A percentile compares a stretch with the other conserved stretches of the same genome.
Evolutionary conservation across 2,797 vertebrate species (phyloP).

Genomic region (Sebastes hubbsi): DNA sequence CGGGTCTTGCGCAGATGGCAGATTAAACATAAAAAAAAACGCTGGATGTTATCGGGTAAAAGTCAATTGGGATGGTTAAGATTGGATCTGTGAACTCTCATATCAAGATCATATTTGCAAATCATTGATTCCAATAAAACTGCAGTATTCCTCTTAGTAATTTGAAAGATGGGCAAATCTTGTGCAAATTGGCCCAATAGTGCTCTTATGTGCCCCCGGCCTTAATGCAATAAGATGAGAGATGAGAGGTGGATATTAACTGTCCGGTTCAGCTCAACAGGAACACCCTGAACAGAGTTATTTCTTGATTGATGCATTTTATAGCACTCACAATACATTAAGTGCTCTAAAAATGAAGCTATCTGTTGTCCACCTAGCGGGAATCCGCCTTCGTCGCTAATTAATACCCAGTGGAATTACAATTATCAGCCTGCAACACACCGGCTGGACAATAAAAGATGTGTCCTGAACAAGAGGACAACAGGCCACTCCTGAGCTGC

Average conservation of each 20-base stretch:
- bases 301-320: constrained; percentile 64
- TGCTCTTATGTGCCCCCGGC: constrained; percentile 11
- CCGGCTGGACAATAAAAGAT: constrained; percentile 50
- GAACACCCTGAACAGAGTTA: constrained; percentile 32
- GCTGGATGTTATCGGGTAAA: constrained; percentile 21
- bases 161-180: constrained; percentile 38
- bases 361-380: constrained; percentile 36
- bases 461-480: constrained; percentile 20
- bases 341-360: constrained; percentile 57
- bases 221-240: constrained; percentile 24
- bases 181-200: constrained; percentile 32
- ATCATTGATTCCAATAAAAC: constrained; percentile 49
- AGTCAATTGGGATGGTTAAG: constrained; percentile 18
- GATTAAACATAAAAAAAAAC: constrained; percentile 38
- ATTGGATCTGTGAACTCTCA: constrained; percentile 33
- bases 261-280: constrained; percentile 35
- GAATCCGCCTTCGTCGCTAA: constrained; percentile 34
- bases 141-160: constrained; percentile 19
- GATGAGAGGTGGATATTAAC: constrained; percentile 45
- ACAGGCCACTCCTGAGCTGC: background rate
- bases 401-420: constrained; percentile 65
- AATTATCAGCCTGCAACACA: constrained; percentile 53
- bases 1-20: constrained; percentile 13
- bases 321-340: constrained; percentile 44
- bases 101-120: constrained; percentile 49